A percentile compares a stretch with the other conserved stretches of the same genome.
Conservation (phyloP, 1,140 invertebrate species). For the Tetramorium alpestre region DNA sequence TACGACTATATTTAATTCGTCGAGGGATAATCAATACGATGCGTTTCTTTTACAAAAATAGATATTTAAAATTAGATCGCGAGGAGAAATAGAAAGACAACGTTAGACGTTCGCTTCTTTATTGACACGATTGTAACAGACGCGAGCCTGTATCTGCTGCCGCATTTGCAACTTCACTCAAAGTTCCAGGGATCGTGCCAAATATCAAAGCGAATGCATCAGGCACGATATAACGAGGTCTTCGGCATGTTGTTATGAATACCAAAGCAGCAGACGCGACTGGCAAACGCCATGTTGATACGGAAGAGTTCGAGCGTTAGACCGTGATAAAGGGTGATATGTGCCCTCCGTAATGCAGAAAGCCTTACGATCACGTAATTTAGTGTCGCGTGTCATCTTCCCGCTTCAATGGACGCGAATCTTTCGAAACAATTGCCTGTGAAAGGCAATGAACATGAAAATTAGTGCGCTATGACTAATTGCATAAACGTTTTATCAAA, state of each 20-base stretch:
- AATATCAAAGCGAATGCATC: conserved; percentile 46
- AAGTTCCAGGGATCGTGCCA: conserved; percentile 38
- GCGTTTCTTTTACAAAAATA: not conserved
- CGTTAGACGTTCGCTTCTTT: too few relatives aligned
- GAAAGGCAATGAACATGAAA: not conserved
- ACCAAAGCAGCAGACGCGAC: conserved; percentile 24
- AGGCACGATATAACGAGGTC: conserved; percentile 24
- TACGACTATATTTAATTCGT: not conserved
- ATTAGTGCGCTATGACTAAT: not conserved
- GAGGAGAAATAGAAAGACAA: not conserved
- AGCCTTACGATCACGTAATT: not conserved
- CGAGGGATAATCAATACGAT: not conserved
- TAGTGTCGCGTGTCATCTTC: not conserved
- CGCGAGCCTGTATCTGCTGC: not conserved
- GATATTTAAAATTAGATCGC: not conserved
- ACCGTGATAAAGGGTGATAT: not conserved
- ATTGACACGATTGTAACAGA: not conserved
- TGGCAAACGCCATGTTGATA: conserved; percentile 15
- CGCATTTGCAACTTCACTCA: not conserved
- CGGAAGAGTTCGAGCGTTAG: conserved; percentile 13
- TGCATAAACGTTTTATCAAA: not conserved
- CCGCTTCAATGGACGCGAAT: not conserved
- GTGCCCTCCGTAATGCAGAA: conserved; percentile 16
- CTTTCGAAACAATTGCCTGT: not conserved
- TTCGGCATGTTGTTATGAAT: conserved; percentile 56